Base-by-base conservation (phyloP, 2,797 vertebrate genomes). In the Podarcis lilfordi region DNA sequence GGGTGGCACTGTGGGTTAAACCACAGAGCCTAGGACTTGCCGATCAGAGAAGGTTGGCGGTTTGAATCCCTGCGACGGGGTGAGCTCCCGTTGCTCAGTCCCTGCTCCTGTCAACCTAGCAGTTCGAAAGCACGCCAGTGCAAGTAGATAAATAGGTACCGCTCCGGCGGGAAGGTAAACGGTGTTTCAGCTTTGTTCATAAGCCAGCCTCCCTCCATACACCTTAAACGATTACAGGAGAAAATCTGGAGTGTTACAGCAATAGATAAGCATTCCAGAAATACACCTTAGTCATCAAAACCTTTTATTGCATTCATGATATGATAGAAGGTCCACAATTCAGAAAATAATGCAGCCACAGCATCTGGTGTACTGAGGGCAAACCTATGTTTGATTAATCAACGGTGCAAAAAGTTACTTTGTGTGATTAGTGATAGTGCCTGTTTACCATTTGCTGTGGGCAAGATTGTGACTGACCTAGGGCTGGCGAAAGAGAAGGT, bases 391-490 rank as follows among this genome's bases (percentile, higher is more conserved):
- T 85, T 85, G 68, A 5, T 80, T 7, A 90, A 79, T 45, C 19
- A 89, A 27, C 8, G 43, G 37, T 82, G 45, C 86, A 84, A 76
- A 77, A 92, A 89, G 40, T 72, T 82, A 86, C 74, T 21, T 8
- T 45, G 64, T 45, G 82, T 87, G 86, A 82, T 69, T 61, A 82
- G 27, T 5, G 66, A 77, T 50, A 82, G 75, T 0, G 13, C 5
- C n/a, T 76, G 25, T 32, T 68, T 82, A 89, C 82, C 88, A 32
- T 45, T 86, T 91, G 32, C 83, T 93, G 85, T 85, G 86, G 8
- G 55, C 91, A 89, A 89, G 69, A 40, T 43, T 84, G 76, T 91
- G 84, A 80, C 84, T 88, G 50, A 43, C 29, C 11, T 40, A 74
- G 81, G 37, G 50, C 75, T 82, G 2, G 32, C 84, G 55, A 35